Conservation (phyloP, 2,113 vertebrate genomes). For the Polyodon spathula region DNA sequence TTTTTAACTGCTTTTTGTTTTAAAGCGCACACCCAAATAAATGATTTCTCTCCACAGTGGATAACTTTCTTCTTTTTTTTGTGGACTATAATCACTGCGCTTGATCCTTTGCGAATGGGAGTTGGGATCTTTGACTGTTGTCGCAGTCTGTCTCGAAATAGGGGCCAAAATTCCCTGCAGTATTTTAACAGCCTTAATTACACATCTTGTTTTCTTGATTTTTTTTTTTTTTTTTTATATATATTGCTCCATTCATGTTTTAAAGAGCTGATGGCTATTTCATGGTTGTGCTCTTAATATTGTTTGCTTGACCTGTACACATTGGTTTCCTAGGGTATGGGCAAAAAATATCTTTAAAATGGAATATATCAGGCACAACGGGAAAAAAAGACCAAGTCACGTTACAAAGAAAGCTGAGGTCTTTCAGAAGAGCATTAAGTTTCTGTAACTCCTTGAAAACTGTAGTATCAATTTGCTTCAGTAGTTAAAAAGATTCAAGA, state of each 20-base stretch:
- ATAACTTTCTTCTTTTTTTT: constrained; percentile 47
- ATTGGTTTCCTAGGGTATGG: constrained; percentile 32
- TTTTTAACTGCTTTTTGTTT: constrained; percentile 54
- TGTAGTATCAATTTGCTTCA: no score
- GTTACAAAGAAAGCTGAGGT: constrained; percentile 44
- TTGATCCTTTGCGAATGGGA: constrained; percentile 46
- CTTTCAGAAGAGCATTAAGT: constrained; percentile 37
- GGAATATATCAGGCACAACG: constrained; percentile 23
- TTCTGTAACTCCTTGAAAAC: no score
- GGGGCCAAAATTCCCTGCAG: constrained; percentile 99
- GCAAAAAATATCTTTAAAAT: constrained; percentile 31
- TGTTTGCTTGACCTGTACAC: constrained; percentile 31
- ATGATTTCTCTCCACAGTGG: constrained; percentile 91
- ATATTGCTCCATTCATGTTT: constrained; percentile 35
- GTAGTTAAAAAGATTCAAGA: no score
- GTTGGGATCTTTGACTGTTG: constrained; percentile 80
- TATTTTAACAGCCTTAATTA: constrained; percentile 99
- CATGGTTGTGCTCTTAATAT: constrained; percentile 24
- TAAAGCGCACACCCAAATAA: constrained; percentile 53
- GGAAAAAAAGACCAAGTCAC: constrained; percentile 26
- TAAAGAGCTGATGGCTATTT: constrained; percentile 24
- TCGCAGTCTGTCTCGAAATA: constrained; percentile 92
- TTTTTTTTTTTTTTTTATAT: constrained; percentile 38
- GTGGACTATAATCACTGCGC: constrained; percentile 48
- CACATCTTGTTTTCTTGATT: constrained; percentile 46